Evolutionary conservation across 2,888 invertebrate genomes (phyloP).

Genomic region (Dynastes hyllus): DNA sequence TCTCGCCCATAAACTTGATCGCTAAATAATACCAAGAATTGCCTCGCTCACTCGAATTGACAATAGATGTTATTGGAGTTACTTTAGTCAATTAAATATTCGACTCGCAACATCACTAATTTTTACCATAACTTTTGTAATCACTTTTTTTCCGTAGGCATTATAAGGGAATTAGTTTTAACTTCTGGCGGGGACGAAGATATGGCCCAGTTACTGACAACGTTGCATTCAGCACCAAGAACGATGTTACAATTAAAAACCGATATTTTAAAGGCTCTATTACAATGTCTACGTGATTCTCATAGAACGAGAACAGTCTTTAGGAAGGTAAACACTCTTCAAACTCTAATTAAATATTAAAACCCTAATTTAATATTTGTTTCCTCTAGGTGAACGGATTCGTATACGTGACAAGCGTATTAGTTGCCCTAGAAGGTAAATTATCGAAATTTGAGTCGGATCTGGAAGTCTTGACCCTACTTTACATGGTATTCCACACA

Average conservation of each 20-base stretch:
- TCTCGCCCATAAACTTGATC: too few species aligned
- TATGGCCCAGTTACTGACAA: conserved; percentile 92
- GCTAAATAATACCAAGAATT: too few species aligned
- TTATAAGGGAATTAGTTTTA: conserved; percentile 90
- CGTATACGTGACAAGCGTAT: conserved; percentile 96
- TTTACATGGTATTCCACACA: conserved; percentile 94
- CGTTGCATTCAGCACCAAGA: conserved; percentile 92
- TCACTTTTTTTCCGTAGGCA: conserved; percentile 71
- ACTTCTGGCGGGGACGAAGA: conserved; percentile 97
- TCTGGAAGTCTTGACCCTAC: conserved; percentile 82
- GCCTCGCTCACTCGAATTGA: too few species aligned
- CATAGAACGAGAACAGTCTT: conserved; percentile 97
- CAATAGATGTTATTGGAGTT: too few species aligned
- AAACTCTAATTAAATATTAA: not conserved
- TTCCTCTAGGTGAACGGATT: conserved; percentile 88
- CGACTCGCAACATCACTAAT: too few species aligned
- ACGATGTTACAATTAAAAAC: conserved; percentile 89
- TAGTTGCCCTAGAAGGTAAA: conserved; percentile 92
- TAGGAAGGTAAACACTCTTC: conserved; percentile 80
- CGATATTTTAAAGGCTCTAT: conserved; percentile 90
- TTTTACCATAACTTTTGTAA: too few species aligned
- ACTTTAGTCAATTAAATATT: too few species aligned
- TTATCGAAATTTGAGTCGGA: conserved; percentile 73
- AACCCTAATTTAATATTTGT: not conserved
- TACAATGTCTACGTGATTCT: conserved; percentile 94